Conservation (phyloP, 2,888 invertebrate genomes). For the Mimas tiliae region DNA sequence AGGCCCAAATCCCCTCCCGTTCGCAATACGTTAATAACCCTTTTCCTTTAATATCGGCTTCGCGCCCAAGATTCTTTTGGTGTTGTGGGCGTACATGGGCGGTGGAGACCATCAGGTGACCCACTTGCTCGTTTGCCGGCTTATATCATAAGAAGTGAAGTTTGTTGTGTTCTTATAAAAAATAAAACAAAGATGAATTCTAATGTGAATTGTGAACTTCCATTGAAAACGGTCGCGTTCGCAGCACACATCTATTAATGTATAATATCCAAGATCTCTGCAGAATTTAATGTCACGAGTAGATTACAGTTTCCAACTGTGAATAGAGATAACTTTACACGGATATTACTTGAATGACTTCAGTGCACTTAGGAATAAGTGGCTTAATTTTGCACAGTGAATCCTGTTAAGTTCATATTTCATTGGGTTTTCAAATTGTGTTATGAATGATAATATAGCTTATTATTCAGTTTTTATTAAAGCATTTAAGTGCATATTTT, state of each 20-base stretch:
- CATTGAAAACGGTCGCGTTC: background rate
- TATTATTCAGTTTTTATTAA: too few relatives aligned
- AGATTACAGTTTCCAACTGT: conserved; percentile 39
- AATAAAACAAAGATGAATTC: background rate
- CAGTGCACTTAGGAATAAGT: conserved; percentile 22
- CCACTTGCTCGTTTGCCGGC: too few relatives aligned
- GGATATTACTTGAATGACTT: conserved; percentile 22
- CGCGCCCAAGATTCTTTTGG: too few relatives aligned
- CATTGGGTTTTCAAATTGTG: too few relatives aligned
- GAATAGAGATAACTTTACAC: conserved; percentile 30
- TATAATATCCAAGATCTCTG: conserved; percentile 24
- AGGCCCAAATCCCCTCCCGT: too few relatives aligned
- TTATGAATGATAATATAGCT: too few relatives aligned
- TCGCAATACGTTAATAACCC: too few relatives aligned
- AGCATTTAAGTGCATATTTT: too few relatives aligned
- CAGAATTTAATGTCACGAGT: conserved; percentile 31
- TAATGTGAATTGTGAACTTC: background rate
- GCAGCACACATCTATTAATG: background rate
- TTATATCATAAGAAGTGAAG: background rate
- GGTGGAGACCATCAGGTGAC: too few relatives aligned
- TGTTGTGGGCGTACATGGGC: too few relatives aligned
- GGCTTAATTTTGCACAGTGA: background rate
- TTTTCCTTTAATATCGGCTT: too few relatives aligned
- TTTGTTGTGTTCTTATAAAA: background rate
- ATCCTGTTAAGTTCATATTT: background rate